A percentile compares a stretch with the other conserved stretches of the same genome.
These are phyloP conservation scores for Lepidurus packardi DNA, from an alignment of 1,140 invertebrate species.

Conservation along the genomic window DNA sequence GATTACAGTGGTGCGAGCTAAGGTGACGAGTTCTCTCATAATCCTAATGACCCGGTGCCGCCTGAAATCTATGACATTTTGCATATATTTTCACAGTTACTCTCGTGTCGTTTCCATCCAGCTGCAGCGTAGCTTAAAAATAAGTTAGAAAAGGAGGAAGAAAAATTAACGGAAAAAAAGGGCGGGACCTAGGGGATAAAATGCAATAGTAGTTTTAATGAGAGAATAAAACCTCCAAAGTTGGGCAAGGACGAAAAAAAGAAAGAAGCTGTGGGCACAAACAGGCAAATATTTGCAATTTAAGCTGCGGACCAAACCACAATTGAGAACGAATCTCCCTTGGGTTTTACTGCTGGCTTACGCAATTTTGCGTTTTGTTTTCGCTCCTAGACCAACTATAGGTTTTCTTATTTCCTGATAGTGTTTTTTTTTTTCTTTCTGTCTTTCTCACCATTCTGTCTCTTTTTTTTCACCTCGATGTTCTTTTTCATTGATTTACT, in stretches of 20 bases:
- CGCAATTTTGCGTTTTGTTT: neutral
- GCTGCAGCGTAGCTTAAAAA: no score
- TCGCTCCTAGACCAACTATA: neutral
- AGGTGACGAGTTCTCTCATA: neutral
- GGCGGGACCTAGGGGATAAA: no score
- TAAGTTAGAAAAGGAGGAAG: no score
- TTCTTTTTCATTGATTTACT: slow-evolving; percentile 3
- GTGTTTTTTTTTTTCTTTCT: neutral
- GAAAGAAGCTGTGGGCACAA: neutral
- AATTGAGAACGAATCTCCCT: neutral
- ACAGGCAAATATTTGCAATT: slow-evolving; percentile 5
- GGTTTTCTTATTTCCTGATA: neutral
- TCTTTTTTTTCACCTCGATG: neutral
- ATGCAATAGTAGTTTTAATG: no score
- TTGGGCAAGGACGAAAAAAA: neutral
- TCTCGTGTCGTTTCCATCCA: no score
- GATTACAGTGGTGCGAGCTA: neutral
- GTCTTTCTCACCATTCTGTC: neutral
- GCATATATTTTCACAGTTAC: no score
- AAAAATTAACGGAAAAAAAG: no score
- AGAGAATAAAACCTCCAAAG: no score
- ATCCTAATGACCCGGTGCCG: no score
- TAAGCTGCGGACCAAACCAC: neutral
- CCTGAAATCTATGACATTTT: no score
- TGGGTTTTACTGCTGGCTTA: neutral